Base-by-base conservation (phyloP, 2,113 vertebrate genomes). In the Elgaria multicarinata region DNA sequence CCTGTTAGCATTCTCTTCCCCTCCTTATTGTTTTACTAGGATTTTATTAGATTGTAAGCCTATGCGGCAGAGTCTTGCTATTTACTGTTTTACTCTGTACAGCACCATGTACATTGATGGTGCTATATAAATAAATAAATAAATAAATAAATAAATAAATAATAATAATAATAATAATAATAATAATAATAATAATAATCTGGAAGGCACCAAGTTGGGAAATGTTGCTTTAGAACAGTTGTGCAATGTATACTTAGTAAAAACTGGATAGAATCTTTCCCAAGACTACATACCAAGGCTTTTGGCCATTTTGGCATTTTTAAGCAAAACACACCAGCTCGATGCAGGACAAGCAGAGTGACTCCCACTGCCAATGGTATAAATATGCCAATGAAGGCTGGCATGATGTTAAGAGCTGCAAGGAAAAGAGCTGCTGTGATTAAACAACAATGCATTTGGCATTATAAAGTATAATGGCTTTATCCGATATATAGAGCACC, bases 201-300 rank as follows among this genome's bases (percentile, higher is more conserved):
- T 53, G 9, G 50, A 53, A 10, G 50, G 50, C 50, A 22, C 58
- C 5, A 22, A 20, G 58, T 62, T 62, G 20, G 58, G 58, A 20
- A 62, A 62, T 2, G 58, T 18, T 62, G 58, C 71, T 6, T 72
- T 72, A 36, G n/a, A 74, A 26, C 79, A 33, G 16, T 31, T 88
- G 79, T 74, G 8, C 36, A 46, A 44, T 0, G 18, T 7, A 44
- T 33, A 77, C 7, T 22, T 46, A 39, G 50, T 66, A 1, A 22
- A 76, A 83, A 83, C 0, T 42, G 6, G 31, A 74, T 7, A n/a
- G 3, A 13, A 53, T 31, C 14, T 53, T 76, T 18, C 5, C 72
- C 81, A 76, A 85, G 46, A 64, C 5, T 82, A 97, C 97, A 16
- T 97, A 98, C 97, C 97, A 97, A 89, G 26, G 42, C 76, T 80